A percentile compares a stretch with the other conserved stretches of the same genome.
Evolutionary conservation across 2,797 vertebrate species (phyloP).

Genomic region (Eulemur mongoz): DNA sequence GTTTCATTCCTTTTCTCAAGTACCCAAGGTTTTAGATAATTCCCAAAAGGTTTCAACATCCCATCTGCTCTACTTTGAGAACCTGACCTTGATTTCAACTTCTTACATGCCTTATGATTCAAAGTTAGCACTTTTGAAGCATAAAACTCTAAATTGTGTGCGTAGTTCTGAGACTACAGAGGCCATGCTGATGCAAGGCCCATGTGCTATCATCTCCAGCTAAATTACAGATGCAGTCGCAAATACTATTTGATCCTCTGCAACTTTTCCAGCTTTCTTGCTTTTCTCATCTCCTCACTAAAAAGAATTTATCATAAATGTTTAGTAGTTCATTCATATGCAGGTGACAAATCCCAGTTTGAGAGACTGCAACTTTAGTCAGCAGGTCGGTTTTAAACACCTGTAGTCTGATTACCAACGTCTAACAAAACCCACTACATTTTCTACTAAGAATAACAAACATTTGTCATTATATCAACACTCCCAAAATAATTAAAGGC

Average conservation of each 20-base stretch:
- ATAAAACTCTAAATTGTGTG: not conserved
- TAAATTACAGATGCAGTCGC: not conserved
- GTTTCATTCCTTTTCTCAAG: constrained; percentile 36
- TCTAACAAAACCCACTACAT: not conserved
- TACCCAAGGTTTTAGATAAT: constrained; percentile 36
- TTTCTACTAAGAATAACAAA: constrained; percentile 42
- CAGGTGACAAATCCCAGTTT: not conserved
- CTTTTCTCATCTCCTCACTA: not conserved
- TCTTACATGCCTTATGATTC: not conserved
- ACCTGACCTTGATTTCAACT: constrained; percentile 26
- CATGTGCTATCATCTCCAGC: not conserved
- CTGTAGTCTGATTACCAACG: not conserved
- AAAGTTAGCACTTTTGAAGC: not conserved
- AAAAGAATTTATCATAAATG: not conserved
- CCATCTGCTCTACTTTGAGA: constrained; percentile 20
- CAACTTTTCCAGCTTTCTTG: not conserved
- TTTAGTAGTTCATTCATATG: not conserved
- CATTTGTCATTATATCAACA: constrained; percentile 21
- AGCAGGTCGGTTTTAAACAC: constrained; percentile 34
- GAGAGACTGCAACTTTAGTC: not conserved
- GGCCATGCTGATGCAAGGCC: not conserved
- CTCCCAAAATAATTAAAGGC: constrained; percentile 21
- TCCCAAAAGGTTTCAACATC: constrained; percentile 27
- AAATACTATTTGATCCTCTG: not conserved
- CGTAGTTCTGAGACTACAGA: not conserved